Percentiles rank a stretch among this genome's conserved stretches.
Evolutionary conservation across 2,888 invertebrate genomes (phyloP).

Genomic region (Synergus laeviventris): DNA sequence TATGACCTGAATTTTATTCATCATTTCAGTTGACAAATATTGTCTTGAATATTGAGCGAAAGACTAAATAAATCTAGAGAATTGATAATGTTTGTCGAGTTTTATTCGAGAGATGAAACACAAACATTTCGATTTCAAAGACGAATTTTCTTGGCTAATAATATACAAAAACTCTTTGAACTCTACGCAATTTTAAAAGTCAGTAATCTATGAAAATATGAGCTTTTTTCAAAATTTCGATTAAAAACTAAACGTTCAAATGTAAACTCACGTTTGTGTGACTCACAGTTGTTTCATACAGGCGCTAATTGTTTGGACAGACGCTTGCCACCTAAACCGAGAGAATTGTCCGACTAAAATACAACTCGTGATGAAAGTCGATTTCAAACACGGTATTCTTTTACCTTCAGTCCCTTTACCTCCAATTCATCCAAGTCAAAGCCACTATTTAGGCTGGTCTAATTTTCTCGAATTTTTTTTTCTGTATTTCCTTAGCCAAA

Average conservation of each 20-base stretch:
- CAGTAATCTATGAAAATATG: neutral
- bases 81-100: neutral
- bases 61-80: neutral
- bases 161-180: constrained; percentile 10
- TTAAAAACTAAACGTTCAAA: constrained; percentile 15
- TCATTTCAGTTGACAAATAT: neutral
- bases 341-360: constrained; percentile 36
- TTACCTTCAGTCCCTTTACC: neutral
- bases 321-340: constrained; percentile 18
- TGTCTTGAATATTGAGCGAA: neutral
- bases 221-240: constrained; percentile 3
- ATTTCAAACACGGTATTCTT: constrained; percentile 33
- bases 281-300: constrained; percentile 26
- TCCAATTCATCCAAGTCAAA: neutral
- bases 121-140: neutral
- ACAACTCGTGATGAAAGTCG: constrained; percentile 23
- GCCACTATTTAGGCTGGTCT: neutral
- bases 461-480: constrained; percentile 1
- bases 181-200: constrained; percentile 5
- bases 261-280: constrained; percentile 30
- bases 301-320: constrained; percentile 39
- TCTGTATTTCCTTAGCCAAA: neutral
- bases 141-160: neutral
- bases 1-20: too few relatives aligned
- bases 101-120: neutral